These are phyloP conservation scores for Gadus chalcogrammus DNA, from an alignment of 2,113 vertebrate species.

Conservation along the genomic window DNA sequence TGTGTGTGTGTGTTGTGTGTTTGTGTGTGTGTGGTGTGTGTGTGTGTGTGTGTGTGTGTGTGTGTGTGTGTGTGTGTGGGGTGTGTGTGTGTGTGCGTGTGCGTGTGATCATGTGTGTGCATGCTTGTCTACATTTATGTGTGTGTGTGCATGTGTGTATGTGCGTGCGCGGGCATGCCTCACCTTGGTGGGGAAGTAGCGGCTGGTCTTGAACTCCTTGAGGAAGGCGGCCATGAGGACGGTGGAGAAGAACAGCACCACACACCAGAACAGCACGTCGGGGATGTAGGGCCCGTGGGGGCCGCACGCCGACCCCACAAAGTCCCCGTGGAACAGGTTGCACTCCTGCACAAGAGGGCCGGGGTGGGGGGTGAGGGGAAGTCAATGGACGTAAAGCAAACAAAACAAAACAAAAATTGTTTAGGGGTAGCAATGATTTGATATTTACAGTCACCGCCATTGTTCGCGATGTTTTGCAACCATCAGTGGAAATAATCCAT, in stretches of 20 bases:
- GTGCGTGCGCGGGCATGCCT: background rate
- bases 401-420: background rate
- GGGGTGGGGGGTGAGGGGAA: background rate
- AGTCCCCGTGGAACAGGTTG: constrained; percentile 81
- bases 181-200: constrained; percentile 98
- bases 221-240: constrained; percentile 92
- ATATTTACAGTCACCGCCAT: too few relatives aligned
- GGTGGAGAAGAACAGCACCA: constrained; percentile 96
- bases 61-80: too few relatives aligned
- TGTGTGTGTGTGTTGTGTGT: too few relatives aligned
- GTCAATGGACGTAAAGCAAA: background rate
- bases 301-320: constrained; percentile 85
- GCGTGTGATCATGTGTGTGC: too few relatives aligned
- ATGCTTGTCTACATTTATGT: too few relatives aligned
- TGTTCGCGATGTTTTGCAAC: too few relatives aligned
- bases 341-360: constrained; percentile 79
- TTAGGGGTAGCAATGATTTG: background rate
- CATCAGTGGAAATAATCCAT: too few relatives aligned
- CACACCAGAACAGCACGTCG: constrained; percentile 97
- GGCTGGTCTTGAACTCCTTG: constrained; percentile 97
- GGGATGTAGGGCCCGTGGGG: constrained; percentile 93
- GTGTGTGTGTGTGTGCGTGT: too few relatives aligned
- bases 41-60: too few relatives aligned
- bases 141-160: too few relatives aligned
- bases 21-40: too few relatives aligned